phyloP scores from a whole-genome alignment of 2,888 invertebrate species.

The Lasius platythorax region DNA sequence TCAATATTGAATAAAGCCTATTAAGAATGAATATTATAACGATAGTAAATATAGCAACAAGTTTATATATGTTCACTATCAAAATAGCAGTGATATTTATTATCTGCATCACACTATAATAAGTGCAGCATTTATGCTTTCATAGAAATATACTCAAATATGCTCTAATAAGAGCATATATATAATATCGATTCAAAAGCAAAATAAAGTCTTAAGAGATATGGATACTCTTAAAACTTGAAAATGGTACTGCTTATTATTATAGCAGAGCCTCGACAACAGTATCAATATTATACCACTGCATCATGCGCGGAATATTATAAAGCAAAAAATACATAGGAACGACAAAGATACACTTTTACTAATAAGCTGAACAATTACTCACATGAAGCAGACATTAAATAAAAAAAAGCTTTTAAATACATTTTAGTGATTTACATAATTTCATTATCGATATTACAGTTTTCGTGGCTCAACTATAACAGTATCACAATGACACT shows the following conservation, averaged over 20 bases:
- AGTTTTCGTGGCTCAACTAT: conserved; percentile 64
- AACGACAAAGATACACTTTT: conserved; percentile 49
- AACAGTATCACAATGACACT: conserved; percentile 54
- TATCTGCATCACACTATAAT: neutral
- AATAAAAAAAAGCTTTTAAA: conserved; percentile 51
- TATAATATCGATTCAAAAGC: conserved; percentile 5
- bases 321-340: conserved; percentile 44
- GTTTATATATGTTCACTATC: neutral
- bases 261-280: conserved; percentile 63
- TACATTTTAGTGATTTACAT: conserved; percentile 35
- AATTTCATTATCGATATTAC: conserved; percentile 31
- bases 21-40: neutral
- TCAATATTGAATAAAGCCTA: neutral
- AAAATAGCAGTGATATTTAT: neutral
- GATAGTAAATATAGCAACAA: conserved; percentile 6
- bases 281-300: conserved; percentile 54
- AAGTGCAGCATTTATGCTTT: neutral
- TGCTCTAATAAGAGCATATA: neutral
- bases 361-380: conserved; percentile 56
- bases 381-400: conserved; percentile 50
- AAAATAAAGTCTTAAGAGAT: conserved; percentile 44
- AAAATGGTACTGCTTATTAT: conserved; percentile 43
- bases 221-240: conserved; percentile 44
- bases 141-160: neutral
- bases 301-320: conserved; percentile 57